Conservation (phyloP, 2,113 vertebrate genomes). For the Manacus vitellinus region DNA sequence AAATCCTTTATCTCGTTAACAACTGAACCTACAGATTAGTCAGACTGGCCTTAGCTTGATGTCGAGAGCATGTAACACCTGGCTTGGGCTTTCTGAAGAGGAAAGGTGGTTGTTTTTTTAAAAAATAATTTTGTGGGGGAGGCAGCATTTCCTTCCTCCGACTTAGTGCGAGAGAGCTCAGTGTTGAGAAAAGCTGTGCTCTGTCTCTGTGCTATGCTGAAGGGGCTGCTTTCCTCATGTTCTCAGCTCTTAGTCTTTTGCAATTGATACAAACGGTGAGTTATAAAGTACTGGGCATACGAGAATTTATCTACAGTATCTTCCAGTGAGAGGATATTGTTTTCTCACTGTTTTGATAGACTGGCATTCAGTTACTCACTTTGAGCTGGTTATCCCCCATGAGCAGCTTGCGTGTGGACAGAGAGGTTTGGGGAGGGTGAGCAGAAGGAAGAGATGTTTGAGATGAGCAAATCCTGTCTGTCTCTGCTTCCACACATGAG, state of each 20-base stretch:
- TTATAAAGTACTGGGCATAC: background rate
- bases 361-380: background rate
- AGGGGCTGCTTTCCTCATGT: background rate
- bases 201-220: background rate
- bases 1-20: slow-evolving; percentile 48
- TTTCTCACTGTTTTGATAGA: background rate
- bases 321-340: background rate
- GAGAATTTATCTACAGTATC: background rate
- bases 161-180: background rate
- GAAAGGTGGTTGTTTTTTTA: background rate
- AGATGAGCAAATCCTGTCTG: background rate
- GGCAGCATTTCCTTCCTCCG: slow-evolving; percentile 46
- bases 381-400: background rate
- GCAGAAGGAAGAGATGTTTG: background rate
- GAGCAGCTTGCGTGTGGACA: background rate
- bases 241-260: background rate
- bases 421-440: background rate
- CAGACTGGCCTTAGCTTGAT: background rate
- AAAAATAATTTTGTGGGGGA: background rate
- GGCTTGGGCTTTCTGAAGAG: slow-evolving; percentile 29
- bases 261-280: background rate
- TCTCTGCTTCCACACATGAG: fast-evolving
- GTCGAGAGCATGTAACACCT: background rate
- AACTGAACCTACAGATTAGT: slow-evolving; percentile 57
- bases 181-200: background rate